Base-by-base conservation (phyloP, 2,888 invertebrate genomes). In the Aleiodes alternator region DNA sequence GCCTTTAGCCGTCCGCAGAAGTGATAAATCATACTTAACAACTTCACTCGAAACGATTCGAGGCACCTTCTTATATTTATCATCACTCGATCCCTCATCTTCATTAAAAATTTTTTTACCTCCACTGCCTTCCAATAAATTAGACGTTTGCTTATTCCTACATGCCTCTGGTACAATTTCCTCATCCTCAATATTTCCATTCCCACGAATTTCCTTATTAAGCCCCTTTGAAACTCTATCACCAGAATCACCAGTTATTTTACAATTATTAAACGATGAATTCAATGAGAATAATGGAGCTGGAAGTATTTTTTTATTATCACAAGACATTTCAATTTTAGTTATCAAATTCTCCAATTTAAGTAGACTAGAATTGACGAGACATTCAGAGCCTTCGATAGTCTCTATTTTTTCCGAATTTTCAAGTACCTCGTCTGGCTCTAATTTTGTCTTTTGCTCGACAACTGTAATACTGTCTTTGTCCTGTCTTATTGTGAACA, bases 361-460 rank as follows among this genome's bases (percentile, higher is more conserved):
- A 3, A 89, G 78, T 4, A 89, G 77, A 78, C 88, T 88, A n/a
- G 89, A 87, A 75, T 89, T 89, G 3, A 87, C 66, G 8, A 89
- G 76, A 78, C 88, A 85, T 4, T 86, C 86, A 68, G 87, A 88
- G 3, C 88, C 88, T 57, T 85, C 84, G 23, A 85, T 84, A 0
- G 87, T 88, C 66, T 88, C 87, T 0, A 84, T 83, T 76, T 88
- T 88, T 56, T 88, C 89, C 0, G 89, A 89, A 79, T 89, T 89
- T 75, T 89, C 89, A n/a, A 89, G 77, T 4, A 89, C 89, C 38
- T 89, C 89, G 55, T 88, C 89, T 7, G 87, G 69, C 59, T 88
- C 88, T 4, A 87, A 81, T 78, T 89, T 87, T 0, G 89, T 89
- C 57, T 85, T 88, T 66, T 88, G 88, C 71, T 89, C 88, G 29